A percentile compares a stretch with the other conserved stretches of the same genome.
Conservation (phyloP, 2,797 vertebrate genomes). For the Gila robusta region DNA sequence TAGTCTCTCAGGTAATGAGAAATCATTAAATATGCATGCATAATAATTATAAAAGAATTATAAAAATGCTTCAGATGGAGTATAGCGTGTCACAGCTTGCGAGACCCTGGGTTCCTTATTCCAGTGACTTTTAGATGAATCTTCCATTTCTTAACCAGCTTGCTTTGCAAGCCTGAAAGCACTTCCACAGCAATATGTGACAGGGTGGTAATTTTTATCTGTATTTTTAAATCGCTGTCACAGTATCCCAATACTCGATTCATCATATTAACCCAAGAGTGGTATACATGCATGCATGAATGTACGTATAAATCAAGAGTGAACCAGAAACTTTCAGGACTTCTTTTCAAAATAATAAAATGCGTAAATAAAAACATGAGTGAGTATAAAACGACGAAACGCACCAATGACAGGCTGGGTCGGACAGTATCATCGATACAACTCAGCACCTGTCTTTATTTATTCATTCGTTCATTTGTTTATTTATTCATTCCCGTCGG, state of each 20-base stretch:
- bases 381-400: not conserved
- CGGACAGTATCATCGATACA: constrained; percentile 67
- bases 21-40: constrained; percentile 5
- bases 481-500: constrained; percentile 65
- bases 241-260: constrained; percentile 28
- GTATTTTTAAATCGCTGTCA: constrained; percentile 25
- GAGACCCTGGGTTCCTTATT: constrained; percentile 1
- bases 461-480: constrained; percentile 55
- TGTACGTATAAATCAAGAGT: constrained; percentile 2
- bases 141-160: constrained; percentile 11
- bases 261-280: constrained; percentile 21
- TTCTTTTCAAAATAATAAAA: constrained; percentile 6
- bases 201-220: constrained; percentile 33
- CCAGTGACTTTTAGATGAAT: constrained; percentile 17
- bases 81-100: not conserved
- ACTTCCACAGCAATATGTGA: constrained; percentile 20
- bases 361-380: constrained; percentile 49
- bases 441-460: constrained; percentile 61
- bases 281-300: constrained; percentile 27
- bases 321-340: constrained; percentile 3
- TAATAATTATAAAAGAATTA: constrained; percentile 8
- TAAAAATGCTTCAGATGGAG: constrained; percentile 22
- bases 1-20: not conserved
- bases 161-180: constrained; percentile 4
- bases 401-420: constrained; percentile 38